Conservation (phyloP, 35 echinoderm and acorn worm species). For the Ophioderma brevispina region DNA sequence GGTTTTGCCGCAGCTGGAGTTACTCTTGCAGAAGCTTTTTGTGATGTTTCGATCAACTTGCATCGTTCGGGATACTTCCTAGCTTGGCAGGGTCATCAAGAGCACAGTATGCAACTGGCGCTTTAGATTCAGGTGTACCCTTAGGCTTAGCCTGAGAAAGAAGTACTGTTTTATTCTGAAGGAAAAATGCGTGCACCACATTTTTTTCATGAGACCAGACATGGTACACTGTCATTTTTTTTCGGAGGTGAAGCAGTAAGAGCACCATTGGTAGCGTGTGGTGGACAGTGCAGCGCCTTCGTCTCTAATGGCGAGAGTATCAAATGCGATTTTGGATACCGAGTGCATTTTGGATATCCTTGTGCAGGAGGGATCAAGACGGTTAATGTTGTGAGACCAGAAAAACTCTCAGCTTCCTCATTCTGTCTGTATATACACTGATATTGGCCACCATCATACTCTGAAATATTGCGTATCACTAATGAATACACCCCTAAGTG, state of each 20-base stretch:
- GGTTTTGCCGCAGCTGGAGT: slow-evolving; percentile 15
- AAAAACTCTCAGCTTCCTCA: slow-evolving; percentile 33
- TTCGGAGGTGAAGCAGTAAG: not conserved
- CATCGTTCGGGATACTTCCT: slow-evolving; percentile 35
- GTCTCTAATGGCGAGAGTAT: slow-evolving; percentile 38
- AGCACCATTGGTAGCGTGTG: not conserved
- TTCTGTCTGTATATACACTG: slow-evolving; percentile 63
- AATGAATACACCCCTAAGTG: slow-evolving; percentile 54
- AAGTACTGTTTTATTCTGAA: slow-evolving; percentile 61
- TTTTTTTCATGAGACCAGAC: slow-evolving; percentile 47
- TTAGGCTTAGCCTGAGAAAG: slow-evolving; percentile 42
- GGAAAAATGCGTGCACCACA: slow-evolving; percentile 51
- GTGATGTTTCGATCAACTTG: slow-evolving; percentile 12
- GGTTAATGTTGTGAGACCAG: slow-evolving; percentile 42
- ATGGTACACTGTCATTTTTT: slow-evolving; percentile 51
- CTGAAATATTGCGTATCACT: slow-evolving; percentile 40
- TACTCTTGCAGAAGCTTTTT: slow-evolving; percentile 29
- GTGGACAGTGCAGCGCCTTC: slow-evolving; percentile 29
- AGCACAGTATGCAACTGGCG: slow-evolving; percentile 42
- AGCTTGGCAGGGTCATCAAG: slow-evolving; percentile 29
- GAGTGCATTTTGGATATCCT: slow-evolving; percentile 46
- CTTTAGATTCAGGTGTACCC: slow-evolving; percentile 20
- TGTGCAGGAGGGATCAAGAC: slow-evolving; percentile 43
- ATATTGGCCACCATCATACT: slow-evolving; percentile 46
- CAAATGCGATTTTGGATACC: slow-evolving; percentile 53